Percentiles rank a stretch among this genome's conserved stretches.
Conservation (phyloP, 2,113 vertebrate genomes). For the Grantiella picta region DNA sequence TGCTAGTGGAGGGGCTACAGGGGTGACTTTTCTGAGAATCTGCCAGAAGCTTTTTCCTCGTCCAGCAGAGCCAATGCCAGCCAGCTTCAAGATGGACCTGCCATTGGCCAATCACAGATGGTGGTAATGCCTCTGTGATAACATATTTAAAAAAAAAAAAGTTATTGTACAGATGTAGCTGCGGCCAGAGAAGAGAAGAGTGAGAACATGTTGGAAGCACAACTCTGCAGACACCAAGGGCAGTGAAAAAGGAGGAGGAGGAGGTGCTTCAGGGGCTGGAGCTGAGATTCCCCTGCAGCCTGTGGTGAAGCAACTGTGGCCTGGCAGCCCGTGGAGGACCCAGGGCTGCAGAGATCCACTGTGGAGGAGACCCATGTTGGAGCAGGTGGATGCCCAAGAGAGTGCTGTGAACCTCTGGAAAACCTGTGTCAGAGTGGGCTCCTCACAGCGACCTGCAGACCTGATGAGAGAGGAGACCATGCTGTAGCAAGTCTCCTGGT, state of each 20-base stretch:
- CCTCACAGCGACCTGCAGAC: not conserved
- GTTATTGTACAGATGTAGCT: not conserved
- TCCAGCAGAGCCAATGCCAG: not conserved
- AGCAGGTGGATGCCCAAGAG: not conserved
- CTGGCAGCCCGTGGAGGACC: not conserved
- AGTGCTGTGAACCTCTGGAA: not conserved
- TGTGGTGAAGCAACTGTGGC: not conserved
- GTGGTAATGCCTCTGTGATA: not conserved
- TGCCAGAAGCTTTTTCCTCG: not conserved
- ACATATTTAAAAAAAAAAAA: not conserved
- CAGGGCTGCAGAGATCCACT: not conserved
- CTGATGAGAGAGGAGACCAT: fast-evolving
- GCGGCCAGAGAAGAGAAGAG: too few species aligned
- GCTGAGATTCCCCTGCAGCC: not conserved
- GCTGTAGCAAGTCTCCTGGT: not conserved
- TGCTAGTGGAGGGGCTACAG: fast-evolving
- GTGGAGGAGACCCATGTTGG: not conserved
- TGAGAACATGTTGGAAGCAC: not conserved
- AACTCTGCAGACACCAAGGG: too few species aligned
- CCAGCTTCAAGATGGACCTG: not conserved
- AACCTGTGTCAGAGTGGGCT: not conserved
- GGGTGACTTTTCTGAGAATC: not conserved
- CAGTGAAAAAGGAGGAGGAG: not conserved
- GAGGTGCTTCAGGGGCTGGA: not conserved
- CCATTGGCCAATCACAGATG: not conserved